These are phyloP conservation scores for Sebastes goodei DNA, from an alignment of 2,797 vertebrate species.

Conservation along the genomic window DNA sequence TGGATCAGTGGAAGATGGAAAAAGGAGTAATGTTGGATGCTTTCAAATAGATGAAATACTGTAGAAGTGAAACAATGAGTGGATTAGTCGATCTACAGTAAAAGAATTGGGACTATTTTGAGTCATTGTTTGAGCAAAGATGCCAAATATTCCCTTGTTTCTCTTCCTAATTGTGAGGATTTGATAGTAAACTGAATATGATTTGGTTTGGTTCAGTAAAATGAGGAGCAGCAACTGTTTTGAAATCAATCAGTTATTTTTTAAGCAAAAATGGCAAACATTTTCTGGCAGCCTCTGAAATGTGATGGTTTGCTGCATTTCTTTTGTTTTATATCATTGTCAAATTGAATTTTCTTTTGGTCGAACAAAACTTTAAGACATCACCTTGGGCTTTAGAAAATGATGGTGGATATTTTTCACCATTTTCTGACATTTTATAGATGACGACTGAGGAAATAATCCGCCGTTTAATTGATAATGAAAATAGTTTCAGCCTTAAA, in stretches of 20 bases:
- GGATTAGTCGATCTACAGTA: background rate
- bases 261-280: background rate
- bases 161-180: background rate
- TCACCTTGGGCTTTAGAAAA: background rate
- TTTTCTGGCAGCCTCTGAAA: background rate
- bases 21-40: slow-evolving; percentile 7
- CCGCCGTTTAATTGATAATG: background rate
- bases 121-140: background rate
- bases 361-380: background rate
- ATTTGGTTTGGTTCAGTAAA: background rate
- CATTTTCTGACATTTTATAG: background rate
- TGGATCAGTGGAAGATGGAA: slow-evolving; percentile 33
- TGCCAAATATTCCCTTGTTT: background rate
- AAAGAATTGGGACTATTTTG: background rate
- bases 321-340: background rate
- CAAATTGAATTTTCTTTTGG: background rate
- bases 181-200: background rate
- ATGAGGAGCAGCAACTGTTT: background rate
- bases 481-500: background rate
- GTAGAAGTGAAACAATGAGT: background rate
- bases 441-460: background rate
- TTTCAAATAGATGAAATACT: slow-evolving; percentile 21
- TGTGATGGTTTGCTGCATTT: background rate
- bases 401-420: background rate
- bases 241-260: background rate